Evolutionary conservation across 2,113 vertebrate species (phyloP), one percentile per base, ranked within the genome.

Genomic region (Gallinago media): DNA sequence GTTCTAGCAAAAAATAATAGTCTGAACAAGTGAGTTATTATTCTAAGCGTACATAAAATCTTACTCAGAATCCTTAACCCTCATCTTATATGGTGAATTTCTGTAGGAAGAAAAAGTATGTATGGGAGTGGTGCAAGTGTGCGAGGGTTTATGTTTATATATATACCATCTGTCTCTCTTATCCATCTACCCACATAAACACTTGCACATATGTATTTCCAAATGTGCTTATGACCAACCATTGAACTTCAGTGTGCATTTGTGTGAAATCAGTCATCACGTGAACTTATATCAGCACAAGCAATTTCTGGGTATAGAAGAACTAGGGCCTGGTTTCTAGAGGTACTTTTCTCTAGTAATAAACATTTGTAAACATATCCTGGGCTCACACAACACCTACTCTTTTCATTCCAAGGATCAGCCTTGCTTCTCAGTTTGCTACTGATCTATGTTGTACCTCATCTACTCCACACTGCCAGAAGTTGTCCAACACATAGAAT

Each of bases 361-460:
- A 15, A 40, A 19, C 9, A 47, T 32, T 44, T 75, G 11, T 44
- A 47, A 62, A 62, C 7, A 4, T 54, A 55, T 59, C 21, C 20
- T 54, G 32, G 18, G 17, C 23, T 46, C 34, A 65, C 12, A 58
- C 38, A 66, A 27, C 12, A 42, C 26, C 15, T 61, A 11, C 11
- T 4, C 15, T 62, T 94, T 84, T 54, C 34, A 68, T 7, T 80
- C 21, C 27, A 50, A 36, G 23, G 25, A 50, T 42, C 81, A 68
- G 23, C n/a, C 20, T 81, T 65, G 27, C 18, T 80, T 61, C 44
- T 63, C 40, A 38, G 25, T 36, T 36, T 21, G 20, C 12, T 47
- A n/a, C 17, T 72, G n/a, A 18, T 74, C 14, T 54, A 12, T 2
- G 0, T 6, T 52, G 17, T 4, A 22, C 23, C 18, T 72, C 18